A percentile compares a stretch with the other conserved stretches of the same genome.
Evolutionary conservation across 2,113 vertebrate species (phyloP).

Genomic region (Neogobius melanostomus): DNA sequence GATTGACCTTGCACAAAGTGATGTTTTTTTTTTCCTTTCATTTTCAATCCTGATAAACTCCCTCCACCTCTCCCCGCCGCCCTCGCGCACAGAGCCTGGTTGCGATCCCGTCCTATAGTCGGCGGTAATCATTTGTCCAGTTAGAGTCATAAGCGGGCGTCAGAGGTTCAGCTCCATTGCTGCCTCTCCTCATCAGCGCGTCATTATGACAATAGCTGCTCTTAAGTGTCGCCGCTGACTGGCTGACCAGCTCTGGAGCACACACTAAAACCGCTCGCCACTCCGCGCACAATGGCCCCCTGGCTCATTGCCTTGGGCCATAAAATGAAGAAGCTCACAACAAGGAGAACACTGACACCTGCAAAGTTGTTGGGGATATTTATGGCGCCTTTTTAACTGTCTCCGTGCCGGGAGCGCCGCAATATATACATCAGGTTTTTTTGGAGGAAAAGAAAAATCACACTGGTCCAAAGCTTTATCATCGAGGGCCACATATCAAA

Average conservation of each 20-base stretch:
- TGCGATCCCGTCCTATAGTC: slow-evolving; percentile 64
- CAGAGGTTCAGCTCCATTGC: slow-evolving; percentile 94
- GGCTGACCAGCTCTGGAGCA: slow-evolving; percentile 89
- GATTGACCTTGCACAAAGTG: background rate
- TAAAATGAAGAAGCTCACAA: slow-evolving; percentile 88
- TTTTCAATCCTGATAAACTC: background rate
- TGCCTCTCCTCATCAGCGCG: slow-evolving; percentile 88
- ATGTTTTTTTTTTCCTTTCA: background rate
- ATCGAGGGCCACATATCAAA: no score
- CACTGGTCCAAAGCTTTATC: no score
- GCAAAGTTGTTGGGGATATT: slow-evolving; percentile 78
- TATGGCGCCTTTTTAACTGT: slow-evolving; percentile 7
- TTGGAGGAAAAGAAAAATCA: no score
- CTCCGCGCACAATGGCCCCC: slow-evolving; percentile 86
- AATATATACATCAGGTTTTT: no score
- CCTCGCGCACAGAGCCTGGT: slow-evolving; percentile 11
- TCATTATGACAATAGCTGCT: slow-evolving; percentile 94
- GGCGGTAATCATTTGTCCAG: slow-evolving; percentile 81
- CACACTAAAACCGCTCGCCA: slow-evolving; percentile 84
- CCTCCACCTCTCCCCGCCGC: background rate
- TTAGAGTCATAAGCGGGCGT: slow-evolving; percentile 87
- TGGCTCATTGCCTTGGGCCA: slow-evolving; percentile 93
- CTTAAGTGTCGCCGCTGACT: slow-evolving; percentile 90
- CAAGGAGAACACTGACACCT: slow-evolving; percentile 80
- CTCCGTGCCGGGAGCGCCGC: background rate